phyloP scores from a whole-genome alignment of 2,888 invertebrate genomes.

The Creontiades dilutus region DNA sequence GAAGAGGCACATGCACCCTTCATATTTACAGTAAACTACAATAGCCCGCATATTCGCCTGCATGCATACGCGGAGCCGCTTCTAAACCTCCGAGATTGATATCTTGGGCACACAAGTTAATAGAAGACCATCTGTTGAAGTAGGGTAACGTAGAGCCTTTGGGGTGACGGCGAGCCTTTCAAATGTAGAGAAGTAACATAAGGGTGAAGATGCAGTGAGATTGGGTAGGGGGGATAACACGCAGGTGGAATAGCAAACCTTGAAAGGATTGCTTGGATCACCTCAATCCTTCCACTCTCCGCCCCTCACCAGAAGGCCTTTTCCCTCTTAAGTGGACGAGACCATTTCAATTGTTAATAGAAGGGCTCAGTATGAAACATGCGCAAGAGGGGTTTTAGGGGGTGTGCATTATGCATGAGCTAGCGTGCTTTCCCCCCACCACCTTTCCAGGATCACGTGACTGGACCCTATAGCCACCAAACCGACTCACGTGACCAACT shows the following conservation, averaged over 20 bases:
- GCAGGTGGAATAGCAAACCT: slow-evolving; percentile 70
- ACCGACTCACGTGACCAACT: slow-evolving; percentile 59
- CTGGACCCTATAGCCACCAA: slow-evolving; percentile 32
- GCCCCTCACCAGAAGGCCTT: background rate
- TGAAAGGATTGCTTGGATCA: slow-evolving; percentile 70
- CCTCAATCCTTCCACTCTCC: slow-evolving; percentile 58
- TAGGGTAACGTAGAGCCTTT: slow-evolving; percentile 48
- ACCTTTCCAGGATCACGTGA: slow-evolving; percentile 17
- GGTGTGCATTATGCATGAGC: slow-evolving; percentile 63
- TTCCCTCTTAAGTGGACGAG: slow-evolving; percentile 61
- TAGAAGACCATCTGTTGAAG: slow-evolving; percentile 48
- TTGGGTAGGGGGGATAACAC: slow-evolving; percentile 38
- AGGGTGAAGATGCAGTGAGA: background rate
- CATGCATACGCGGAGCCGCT: too few relatives aligned
- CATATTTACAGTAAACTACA: too few relatives aligned
- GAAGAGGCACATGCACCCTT: too few relatives aligned
- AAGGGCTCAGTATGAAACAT: slow-evolving; percentile 64
- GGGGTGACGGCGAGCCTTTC: slow-evolving; percentile 46
- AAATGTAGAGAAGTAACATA: slow-evolving; percentile 50
- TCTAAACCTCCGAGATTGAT: slow-evolving; percentile 35
- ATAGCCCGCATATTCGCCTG: too few relatives aligned
- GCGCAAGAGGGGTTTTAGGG: slow-evolving; percentile 32
- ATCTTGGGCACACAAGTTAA: slow-evolving; percentile 51
- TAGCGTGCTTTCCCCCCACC: slow-evolving; percentile 23
- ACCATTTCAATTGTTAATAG: slow-evolving; percentile 71